Percentiles rank a stretch among this genome's conserved stretches.
These are phyloP conservation scores for Iguana delicatissima DNA, from an alignment of 2,797 vertebrate genomes.

Conservation along the genomic window DNA sequence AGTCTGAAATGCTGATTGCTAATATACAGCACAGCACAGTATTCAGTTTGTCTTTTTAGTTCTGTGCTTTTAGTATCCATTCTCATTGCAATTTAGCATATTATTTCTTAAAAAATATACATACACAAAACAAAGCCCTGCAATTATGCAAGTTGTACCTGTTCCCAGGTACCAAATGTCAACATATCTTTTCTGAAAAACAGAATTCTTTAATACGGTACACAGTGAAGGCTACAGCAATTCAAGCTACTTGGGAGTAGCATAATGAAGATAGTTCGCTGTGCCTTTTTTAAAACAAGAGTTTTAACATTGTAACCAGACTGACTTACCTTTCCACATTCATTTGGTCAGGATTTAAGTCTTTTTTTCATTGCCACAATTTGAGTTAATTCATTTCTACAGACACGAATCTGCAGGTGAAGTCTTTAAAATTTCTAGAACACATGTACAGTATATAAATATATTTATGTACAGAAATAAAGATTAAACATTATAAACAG, in stretches of 20 bases:
- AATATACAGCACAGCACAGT: constrained; percentile 52
- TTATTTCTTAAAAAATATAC: constrained; percentile 45
- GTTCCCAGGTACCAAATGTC: constrained; percentile 22
- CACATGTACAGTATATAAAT: constrained; percentile 79
- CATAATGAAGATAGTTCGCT: not conserved
- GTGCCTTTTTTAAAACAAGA: not conserved
- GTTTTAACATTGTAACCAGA: constrained; percentile 11
- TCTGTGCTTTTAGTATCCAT: constrained; percentile 67
- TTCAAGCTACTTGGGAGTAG: constrained; percentile 9
- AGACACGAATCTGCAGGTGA: constrained; percentile 69
- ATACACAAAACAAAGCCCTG: constrained; percentile 6
- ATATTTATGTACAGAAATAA: constrained; percentile 77
- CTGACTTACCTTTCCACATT: constrained; percentile 23
- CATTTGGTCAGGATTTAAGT: constrained; percentile 34
- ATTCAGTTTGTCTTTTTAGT: constrained; percentile 50
- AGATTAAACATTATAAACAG: constrained; percentile 78
- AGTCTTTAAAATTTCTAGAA: constrained; percentile 59
- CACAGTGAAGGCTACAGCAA: constrained; percentile 16
- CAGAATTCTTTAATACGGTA: constrained; percentile 55
- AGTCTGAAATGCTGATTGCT: constrained; percentile 62
- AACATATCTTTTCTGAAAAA: constrained; percentile 29
- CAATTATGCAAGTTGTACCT: constrained; percentile 45
- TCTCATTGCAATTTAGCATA: constrained; percentile 40
- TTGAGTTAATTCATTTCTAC: constrained; percentile 56
- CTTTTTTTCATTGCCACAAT: constrained; percentile 52